Evolutionary conservation across 2,113 vertebrate genomes (phyloP), one percentile per base, ranked within the genome.

Genomic region (Neofelis nebulosa): DNA sequence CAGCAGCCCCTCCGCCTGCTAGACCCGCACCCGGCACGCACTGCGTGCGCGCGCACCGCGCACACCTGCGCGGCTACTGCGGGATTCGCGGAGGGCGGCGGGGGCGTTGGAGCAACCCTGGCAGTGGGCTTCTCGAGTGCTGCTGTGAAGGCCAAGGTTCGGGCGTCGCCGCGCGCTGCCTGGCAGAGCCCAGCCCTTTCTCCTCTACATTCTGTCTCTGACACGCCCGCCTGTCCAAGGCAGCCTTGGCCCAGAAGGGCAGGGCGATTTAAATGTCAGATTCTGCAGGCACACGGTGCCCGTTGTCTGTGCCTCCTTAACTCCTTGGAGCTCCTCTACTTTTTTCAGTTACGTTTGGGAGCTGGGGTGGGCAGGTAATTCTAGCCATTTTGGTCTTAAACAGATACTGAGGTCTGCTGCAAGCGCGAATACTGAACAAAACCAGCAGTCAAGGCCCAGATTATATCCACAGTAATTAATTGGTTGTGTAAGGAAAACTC

Each of bases 51-150:
- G 81, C 91, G 69, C 95, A 9, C 84, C 29, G 33, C 55, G 9
- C 97, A 55, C 97, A 98, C 97, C 97, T 98, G 98, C 74, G 36
- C 0, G 33, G 27, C 5, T 11, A 1, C 88, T 84, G 92, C 93
- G 36, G 87, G 95, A 31, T 63, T 52, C 52, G 7, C 33, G 0
- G 1, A 4, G 74, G 52, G 27, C 23, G 4, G 89, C 66, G 65
- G 81, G 50, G 94, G 94, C 29, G 71, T 21, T 6, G 61, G 87
- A n/a, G 89, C 71, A 0, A 14, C 5, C 4, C 0, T 0, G 50
- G 5, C 0, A 5, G 63, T 0, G 52, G n/a, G 78, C 31, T 79
- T 4, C 52, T 12, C 12, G 4, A 48, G 89, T 4, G 50, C 16
- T 1, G 11, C 36, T 0, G 27, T 2, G 80, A 85, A 93, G 95